Percentiles rank a stretch among this genome's conserved stretches.
These are phyloP conservation scores for Oscheius myriophilus DNA, from an alignment of 2,888 invertebrate genomes.

Conservation along the genomic window DNA sequence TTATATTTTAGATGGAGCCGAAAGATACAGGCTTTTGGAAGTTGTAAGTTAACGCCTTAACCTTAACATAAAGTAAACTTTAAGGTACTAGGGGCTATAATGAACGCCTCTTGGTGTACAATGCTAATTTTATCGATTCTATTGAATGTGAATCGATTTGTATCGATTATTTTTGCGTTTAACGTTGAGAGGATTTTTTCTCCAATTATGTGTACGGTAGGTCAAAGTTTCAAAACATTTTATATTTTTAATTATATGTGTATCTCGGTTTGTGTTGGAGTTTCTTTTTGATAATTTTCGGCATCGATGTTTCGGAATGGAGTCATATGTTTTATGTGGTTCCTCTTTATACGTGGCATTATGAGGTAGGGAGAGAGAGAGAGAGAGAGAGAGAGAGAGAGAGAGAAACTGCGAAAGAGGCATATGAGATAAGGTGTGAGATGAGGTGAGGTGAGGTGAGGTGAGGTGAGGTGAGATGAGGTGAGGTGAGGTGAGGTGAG, in stretches of 20 bases:
- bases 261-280: constrained; percentile 33
- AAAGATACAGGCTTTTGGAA: constrained; percentile 22
- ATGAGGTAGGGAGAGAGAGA: constrained; percentile 34
- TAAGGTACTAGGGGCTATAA: constrained; percentile 18
- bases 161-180: constrained; percentile 44
- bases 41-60: too few species aligned
- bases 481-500: too few species aligned
- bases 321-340: constrained; percentile 47
- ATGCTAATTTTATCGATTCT: neutral
- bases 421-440: neutral
- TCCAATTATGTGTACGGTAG: constrained; percentile 30
- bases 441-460: too few species aligned
- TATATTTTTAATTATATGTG: constrained; percentile 26
- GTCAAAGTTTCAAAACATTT: neutral
- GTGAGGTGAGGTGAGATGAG: too few species aligned
- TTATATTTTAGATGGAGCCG: constrained; percentile 38
- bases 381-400: neutral
- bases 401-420: neutral
- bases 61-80: neutral
- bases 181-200: constrained; percentile 34
- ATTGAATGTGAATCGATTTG: constrained; percentile 31
- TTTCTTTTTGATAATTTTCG: constrained; percentile 35
- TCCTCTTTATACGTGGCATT: constrained; percentile 50
- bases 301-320: constrained; percentile 32
- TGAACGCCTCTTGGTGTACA: neutral